Conservation (phyloP, 2,797 vertebrate species). For the Oreochromis mossambicus region DNA sequence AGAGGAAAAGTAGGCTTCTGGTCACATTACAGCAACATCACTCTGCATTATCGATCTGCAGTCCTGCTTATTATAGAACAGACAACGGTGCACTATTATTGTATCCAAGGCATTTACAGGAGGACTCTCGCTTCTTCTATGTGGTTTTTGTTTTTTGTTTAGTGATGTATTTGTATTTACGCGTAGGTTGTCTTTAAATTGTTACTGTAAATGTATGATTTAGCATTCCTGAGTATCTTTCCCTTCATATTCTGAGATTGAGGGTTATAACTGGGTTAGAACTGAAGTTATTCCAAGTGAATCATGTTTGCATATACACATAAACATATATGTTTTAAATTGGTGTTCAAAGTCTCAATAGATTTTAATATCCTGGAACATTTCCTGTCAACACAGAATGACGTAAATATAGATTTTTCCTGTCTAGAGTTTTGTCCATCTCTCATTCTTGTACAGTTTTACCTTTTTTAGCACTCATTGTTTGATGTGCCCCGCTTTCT, state of each 20-base stretch:
- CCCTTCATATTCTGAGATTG: not conserved
- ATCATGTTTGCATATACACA: not conserved
- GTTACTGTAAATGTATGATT: not conserved
- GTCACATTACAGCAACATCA: conserved; percentile 34
- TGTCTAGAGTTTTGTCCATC: not conserved
- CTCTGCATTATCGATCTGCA: conserved; percentile 46
- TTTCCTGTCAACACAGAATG: not conserved
- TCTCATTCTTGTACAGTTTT: conserved; percentile 5
- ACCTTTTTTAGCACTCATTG: not conserved
- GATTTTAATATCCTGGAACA: not conserved
- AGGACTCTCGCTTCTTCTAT: not conserved
- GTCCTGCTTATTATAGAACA: conserved; percentile 30
- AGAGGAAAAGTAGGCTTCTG: conserved; percentile 4
- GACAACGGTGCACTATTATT: conserved; percentile 19
- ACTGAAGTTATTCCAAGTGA: not conserved
- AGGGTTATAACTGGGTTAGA: not conserved
- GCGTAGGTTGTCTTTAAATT: not conserved
- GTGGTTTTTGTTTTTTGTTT: not conserved
- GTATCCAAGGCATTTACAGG: conserved; percentile 8
- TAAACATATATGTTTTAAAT: not conserved
- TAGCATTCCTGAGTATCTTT: not conserved
- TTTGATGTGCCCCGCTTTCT: conserved; percentile 1
- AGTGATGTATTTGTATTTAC: not conserved
- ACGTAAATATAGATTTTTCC: conserved; percentile 12
- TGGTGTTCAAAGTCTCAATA: not conserved